phyloP scores from a whole-genome alignment of 2,888 invertebrate species.

The Stenurella melanura region DNA sequence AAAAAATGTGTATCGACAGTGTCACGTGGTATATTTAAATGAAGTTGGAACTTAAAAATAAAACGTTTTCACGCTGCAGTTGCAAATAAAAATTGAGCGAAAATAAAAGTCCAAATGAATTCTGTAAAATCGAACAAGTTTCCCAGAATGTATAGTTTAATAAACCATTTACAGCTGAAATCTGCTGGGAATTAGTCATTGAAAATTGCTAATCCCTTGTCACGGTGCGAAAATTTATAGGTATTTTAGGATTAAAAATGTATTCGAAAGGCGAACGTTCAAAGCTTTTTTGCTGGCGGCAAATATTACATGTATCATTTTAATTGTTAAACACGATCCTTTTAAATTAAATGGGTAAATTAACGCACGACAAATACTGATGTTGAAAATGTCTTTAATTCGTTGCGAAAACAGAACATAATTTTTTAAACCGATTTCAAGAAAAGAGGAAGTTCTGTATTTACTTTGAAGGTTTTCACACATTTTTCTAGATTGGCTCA shows the following conservation, averaged over 20 bases:
- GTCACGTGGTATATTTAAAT: neutral
- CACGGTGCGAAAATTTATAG: slow-evolving; percentile 53
- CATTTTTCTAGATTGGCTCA: too few relatives aligned
- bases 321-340: slow-evolving; percentile 12
- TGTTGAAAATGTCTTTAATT: too few relatives aligned
- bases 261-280: slow-evolving; percentile 29
- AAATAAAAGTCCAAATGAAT: slow-evolving; percentile 41
- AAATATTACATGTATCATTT: slow-evolving; percentile 24
- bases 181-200: slow-evolving; percentile 56
- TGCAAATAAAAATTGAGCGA: neutral
- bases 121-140: slow-evolving; percentile 47
- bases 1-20: neutral
- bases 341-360: neutral
- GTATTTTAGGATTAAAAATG: slow-evolving; percentile 45
- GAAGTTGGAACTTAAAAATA: slow-evolving; percentile 8
- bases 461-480: too few relatives aligned
- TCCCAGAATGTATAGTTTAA: slow-evolving; percentile 51
- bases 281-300: slow-evolving; percentile 15
- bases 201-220: slow-evolving; percentile 56
- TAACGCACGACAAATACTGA: neutral
- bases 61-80: slow-evolving; percentile 10
- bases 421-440: too few relatives aligned
- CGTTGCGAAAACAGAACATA: too few relatives aligned
- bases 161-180: slow-evolving; percentile 56
- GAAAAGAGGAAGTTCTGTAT: too few relatives aligned